A percentile compares a stretch with the other conserved stretches of the same genome.
Conservation (phyloP, 1,140 invertebrate genomes). For the Metopolophium dirhodum region DNA sequence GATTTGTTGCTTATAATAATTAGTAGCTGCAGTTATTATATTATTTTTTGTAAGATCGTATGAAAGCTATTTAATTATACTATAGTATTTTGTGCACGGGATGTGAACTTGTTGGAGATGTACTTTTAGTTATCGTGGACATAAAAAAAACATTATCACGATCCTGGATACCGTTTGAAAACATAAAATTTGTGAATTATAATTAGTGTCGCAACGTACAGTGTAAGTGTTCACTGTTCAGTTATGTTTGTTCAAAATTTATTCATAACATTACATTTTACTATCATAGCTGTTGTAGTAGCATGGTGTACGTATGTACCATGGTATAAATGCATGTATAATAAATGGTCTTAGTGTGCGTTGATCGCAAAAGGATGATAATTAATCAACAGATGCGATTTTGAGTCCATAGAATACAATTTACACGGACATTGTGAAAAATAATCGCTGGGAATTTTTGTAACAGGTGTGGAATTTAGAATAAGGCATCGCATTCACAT, state of each 20-base stretch:
- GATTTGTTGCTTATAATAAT: too few species aligned
- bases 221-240: neutral
- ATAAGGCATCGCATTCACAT: neutral
- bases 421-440: neutral
- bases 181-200: neutral
- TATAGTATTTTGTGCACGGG: neutral
- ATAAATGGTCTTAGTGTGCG: neutral
- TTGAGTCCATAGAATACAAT: neutral
- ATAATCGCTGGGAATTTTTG: neutral
- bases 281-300: neutral
- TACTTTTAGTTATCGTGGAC: neutral
- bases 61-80: neutral
- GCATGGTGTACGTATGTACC: neutral
- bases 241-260: neutral
- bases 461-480: neutral
- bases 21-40: too few species aligned
- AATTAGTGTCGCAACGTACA: too few species aligned
- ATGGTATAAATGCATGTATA: neutral
- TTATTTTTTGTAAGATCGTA: neutral
- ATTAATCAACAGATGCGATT: neutral
- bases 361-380: neutral
- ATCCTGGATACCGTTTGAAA: neutral
- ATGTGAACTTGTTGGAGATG: neutral
- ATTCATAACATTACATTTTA: neutral
- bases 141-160: neutral